Base-by-base conservation (phyloP, 1,140 invertebrate species). In the Nilaparvata lugens region DNA sequence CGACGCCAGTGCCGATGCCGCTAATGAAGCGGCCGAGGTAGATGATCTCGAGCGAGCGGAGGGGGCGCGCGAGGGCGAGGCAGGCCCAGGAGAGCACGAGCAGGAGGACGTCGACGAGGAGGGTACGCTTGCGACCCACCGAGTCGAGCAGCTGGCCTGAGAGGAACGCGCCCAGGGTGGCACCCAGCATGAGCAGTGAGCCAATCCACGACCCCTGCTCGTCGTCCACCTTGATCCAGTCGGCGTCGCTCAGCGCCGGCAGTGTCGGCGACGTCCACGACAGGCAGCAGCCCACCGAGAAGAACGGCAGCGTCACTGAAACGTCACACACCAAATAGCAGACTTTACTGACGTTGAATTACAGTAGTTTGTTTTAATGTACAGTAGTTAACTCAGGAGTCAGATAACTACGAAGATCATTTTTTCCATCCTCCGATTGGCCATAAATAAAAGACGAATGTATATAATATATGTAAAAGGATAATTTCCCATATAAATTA, bases 181-280 rank as follows among this genome's bases (percentile, higher is more conserved):
- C 48, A 4, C 58, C 58, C 25, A 60, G 31, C 14, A 45, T 21
- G 4, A 31, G 35, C 16, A 60, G 28, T 13, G 58, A 60, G 2
- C 23, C 45, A 16, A 60, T 48, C 58, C 58, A 60, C 13, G 58
- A 60, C 13, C 42, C 58, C 40, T 60, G 18, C 24, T 60, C 58
- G 0, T 45, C 42, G 11, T 57, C 62, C 11, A 65, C 56, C 2
- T 28, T 9, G 18, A 60, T n/a, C 58, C 58, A 60, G 13, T 21
- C 18, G 14, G 52, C 11, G 1, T 64, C 64, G 48, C 77, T 69
- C 9, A 89, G 70, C 68, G 82, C 83, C 1, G 79, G 74, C 5
- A 82, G 74, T 6, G 83, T 73, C 0, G 88, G 87, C 7, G 87
- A 89, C 0, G 86, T 87, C 87, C 88, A 91, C 48, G 83, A 86